Evolutionary conservation across 2,888 invertebrate genomes (phyloP), one percentile per base, ranked within the genome.

Genomic region (Erpobdella octoculata): DNA sequence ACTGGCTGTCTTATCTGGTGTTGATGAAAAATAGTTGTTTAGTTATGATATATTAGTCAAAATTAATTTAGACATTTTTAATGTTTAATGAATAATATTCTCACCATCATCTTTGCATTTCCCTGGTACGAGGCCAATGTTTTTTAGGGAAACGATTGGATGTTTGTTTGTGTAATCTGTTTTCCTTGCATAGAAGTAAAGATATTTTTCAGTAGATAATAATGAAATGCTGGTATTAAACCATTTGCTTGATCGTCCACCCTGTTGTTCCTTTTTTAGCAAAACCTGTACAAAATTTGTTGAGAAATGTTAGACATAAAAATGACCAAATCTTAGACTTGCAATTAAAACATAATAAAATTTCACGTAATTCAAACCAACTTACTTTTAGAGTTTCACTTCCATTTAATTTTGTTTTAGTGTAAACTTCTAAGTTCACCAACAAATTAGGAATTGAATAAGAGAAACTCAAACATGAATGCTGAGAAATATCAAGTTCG

Each of bases 41-140:
- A n/a, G n/a, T n/a, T n/a, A n/a, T n/a, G n/a, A n/a, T n/a, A n/a
- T n/a, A n/a, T n/a, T n/a, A n/a, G n/a, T n/a, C n/a, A n/a, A n/a
- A n/a, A n/a, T n/a, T n/a, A n/a, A n/a, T n/a, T n/a, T n/a, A n/a
- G n/a, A n/a, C n/a, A n/a, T n/a, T n/a, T n/a, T 41, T 12, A 41
- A 41, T 15, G n/a, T 41, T 41, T 41, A n/a, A 41, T 41, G 46
- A 41, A 41, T 15, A 12, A n/a, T 31, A 28, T 21, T 9, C 62
- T n/a, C 25, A 71, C 71, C 25, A 1, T 25, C 41, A 0, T 31
- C 5, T 9, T 28, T 2, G 31, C 71, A 72, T 1, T 38, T 8
- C 2, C 72, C 72, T 0, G 8, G 33, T 9, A 18, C 31, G 68
- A 72, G 59, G n/a, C 61, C 38, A 31, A 72, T 38, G 58, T 72